Base-by-base conservation (phyloP, 2,113 vertebrate species). In the Gorilla gorilla region DNA sequence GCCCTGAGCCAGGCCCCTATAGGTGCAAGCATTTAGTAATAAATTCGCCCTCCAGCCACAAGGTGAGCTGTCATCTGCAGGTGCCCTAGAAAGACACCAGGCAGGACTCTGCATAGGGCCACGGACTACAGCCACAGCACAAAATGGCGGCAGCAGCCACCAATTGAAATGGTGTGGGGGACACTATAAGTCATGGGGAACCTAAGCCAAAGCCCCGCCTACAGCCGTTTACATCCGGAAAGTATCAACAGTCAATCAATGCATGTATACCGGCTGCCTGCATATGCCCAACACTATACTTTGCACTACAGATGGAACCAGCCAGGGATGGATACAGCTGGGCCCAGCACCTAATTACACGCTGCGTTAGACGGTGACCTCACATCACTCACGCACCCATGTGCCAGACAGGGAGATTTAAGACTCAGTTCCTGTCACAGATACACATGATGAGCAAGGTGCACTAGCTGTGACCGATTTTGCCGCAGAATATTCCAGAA, bases 401-500 rank as follows among this genome's bases (percentile, higher is more conserved):
- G 17, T 10, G 76, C 91, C 85, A 73, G 84, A 50, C 5, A n/a
- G 0, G 45, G n/a, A 48, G 13, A 43, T 30, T 82, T 32, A 64
- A 89, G 90, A 73, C 70, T 61, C 88, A 2, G 68, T 13, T 72
- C 85, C 82, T 50, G 76, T 40, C 70, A 88, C 12, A 1, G 75
- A 87, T 66, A 89, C 25, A 83, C 82, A 85, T 75, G 32, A 59
- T n/a, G 59, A 89, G 55, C 72, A 78, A 83, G 50, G 57, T 72
- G 73, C 10, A 88, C 48, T 75, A 79, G 66, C 25, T 6, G 1
- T 76, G 76, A 32, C 59, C 20, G 73, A 17, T 45, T 48, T 81
- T 30, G 52, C 40, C 85, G 75, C 91, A 38, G 45, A 95, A 87
- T 18, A 55, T 90, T 88, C 95, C 94, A 90, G 90, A 83, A 96